Percentiles rank a stretch among this genome's conserved stretches.
Conservation (phyloP, 1,140 invertebrate species). For the Stratiolaelaps scimitus region DNA sequence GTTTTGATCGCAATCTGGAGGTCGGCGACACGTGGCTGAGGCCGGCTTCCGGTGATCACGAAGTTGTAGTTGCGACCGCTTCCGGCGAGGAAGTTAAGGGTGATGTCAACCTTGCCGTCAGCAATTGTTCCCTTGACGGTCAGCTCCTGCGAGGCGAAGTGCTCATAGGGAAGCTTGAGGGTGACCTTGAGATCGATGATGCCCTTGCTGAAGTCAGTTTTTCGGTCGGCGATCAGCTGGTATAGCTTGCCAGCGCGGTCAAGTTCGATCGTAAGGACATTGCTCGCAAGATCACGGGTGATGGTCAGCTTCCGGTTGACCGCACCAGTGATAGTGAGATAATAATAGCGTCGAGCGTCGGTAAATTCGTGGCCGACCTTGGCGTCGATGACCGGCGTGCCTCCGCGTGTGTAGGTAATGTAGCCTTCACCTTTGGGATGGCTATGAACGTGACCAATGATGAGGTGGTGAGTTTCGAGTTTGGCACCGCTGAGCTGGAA, state of each 20-base stretch:
- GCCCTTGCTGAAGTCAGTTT: slow-evolving; percentile 24
- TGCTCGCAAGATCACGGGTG: slow-evolving; percentile 3
- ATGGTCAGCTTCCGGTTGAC: background rate
- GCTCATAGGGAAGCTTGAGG: background rate
- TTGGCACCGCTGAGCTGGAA: slow-evolving; percentile 21
- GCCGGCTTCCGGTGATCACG: background rate
- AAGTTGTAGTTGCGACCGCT: background rate
- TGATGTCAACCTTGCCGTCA: slow-evolving; percentile 20
- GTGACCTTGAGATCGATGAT: slow-evolving; percentile 18
- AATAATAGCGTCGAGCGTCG: background rate
- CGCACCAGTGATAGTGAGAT: background rate
- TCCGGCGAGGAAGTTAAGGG: background rate
- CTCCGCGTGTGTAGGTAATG: background rate
- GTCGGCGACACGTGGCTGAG: background rate
- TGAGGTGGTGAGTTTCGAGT: background rate
- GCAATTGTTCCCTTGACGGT: slow-evolving; percentile 15
- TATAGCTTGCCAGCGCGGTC: slow-evolving; percentile 20
- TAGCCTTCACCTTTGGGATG: slow-evolving; percentile 12
- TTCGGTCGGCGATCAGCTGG: background rate
- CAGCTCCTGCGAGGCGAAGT: background rate
- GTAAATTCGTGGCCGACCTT: slow-evolving; percentile 17
- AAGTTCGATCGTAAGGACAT: slow-evolving; percentile 3
- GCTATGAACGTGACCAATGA: slow-evolving; percentile 22
- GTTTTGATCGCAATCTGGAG: slow-evolving; percentile 1
- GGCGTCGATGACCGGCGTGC: background rate